Percentiles rank a stretch among this genome's conserved stretches.
Evolutionary conservation across 2,113 vertebrate species (phyloP).

Genomic region (Megaleporinus macrocephalus): DNA sequence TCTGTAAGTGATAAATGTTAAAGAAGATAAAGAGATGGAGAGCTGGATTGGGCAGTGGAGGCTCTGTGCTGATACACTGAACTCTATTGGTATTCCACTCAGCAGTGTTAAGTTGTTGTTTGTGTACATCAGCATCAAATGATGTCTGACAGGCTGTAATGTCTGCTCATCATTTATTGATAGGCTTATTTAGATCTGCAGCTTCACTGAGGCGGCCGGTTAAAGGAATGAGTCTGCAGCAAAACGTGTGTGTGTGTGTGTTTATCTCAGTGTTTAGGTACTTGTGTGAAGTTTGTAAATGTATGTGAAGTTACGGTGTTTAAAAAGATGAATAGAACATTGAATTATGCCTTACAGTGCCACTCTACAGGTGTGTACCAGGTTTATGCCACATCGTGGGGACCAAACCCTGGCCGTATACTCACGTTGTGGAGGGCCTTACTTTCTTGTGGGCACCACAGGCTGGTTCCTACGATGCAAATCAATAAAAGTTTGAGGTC

Average conservation of each 20-base stretch:
- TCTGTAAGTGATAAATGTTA: no score
- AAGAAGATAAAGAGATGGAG: background rate
- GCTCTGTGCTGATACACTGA: background rate
- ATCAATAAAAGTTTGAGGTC: no score
- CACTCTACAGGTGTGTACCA: no score
- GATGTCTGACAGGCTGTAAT: constrained; percentile 41
- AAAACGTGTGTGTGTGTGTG: background rate
- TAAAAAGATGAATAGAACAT: no score
- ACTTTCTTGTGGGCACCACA: no score
- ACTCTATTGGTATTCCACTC: background rate
- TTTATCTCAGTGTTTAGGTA: constrained; percentile 4
- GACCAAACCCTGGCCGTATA: no score
- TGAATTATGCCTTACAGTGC: no score
- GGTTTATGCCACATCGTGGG: no score
- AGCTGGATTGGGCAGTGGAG: background rate
- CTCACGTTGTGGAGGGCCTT: no score
- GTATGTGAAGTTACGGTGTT: background rate
- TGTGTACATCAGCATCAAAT: constrained; percentile 21
- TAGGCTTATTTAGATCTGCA: constrained; percentile 35
- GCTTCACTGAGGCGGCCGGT: background rate
- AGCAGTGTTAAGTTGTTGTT: constrained; percentile 21
- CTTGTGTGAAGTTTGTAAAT: background rate
- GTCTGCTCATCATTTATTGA: constrained; percentile 47
- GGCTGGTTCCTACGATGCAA: no score
- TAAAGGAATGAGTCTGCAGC: background rate